Conservation (phyloP, 92 coral and sea anemone species). For the Porites lobata region DNA sequence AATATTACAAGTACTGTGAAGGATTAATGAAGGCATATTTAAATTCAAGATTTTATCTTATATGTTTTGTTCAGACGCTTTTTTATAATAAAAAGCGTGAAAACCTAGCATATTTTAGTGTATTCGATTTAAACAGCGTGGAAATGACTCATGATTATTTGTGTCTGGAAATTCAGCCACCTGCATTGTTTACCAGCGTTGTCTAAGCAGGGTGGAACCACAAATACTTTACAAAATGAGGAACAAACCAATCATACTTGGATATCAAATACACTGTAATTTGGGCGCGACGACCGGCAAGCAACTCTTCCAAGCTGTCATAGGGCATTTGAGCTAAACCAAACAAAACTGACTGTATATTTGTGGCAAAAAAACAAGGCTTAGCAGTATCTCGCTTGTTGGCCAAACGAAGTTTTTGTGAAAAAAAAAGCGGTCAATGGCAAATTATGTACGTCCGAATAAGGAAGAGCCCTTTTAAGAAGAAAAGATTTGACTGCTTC, state of each 20-base stretch:
- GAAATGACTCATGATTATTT: slow-evolving; percentile 21
- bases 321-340: background rate
- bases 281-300: background rate
- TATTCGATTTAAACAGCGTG: background rate
- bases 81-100: background rate
- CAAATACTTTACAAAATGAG: background rate
- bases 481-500: background rate
- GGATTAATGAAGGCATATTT: too few species aligned
- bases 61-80: too few species aligned
- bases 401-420: background rate
- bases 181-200: slow-evolving; percentile 47
- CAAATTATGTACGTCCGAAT: background rate
- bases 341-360: background rate
- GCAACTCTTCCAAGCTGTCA: slow-evolving; percentile 11
- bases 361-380: background rate
- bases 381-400: background rate
- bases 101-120: too few species aligned
- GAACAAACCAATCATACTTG: slow-evolving; percentile 6
- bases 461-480: too few species aligned
- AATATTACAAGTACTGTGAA: too few species aligned
- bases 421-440: background rate
- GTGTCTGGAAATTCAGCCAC: slow-evolving; percentile 2
- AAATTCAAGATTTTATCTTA: too few species aligned
- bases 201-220: background rate
- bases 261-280: background rate